Evolutionary conservation across 2,113 vertebrate genomes (phyloP).

Genomic region (Tympanuchus pallidicinctus): DNA sequence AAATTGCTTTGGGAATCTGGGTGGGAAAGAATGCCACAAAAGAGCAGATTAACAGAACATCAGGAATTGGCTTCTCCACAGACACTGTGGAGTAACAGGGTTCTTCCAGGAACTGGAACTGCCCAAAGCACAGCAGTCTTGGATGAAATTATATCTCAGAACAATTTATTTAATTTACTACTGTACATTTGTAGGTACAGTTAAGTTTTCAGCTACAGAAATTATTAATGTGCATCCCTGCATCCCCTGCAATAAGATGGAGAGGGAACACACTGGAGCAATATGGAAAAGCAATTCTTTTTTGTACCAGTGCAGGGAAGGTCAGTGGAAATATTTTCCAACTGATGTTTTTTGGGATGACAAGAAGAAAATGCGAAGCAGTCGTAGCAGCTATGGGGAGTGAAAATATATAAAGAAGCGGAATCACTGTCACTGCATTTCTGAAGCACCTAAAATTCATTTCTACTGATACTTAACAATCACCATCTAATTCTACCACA

Average conservation of each 20-base stretch:
- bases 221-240: background rate
- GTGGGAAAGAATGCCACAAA: rapidly evolving
- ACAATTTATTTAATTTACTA: background rate
- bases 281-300: background rate
- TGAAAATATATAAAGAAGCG: background rate
- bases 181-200: background rate
- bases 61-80: rapidly evolving
- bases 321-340: background rate
- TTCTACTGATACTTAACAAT: background rate
- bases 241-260: background rate
- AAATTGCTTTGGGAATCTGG: background rate
- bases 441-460: background rate
- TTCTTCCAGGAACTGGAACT: background rate
- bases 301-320: background rate
- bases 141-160: background rate
- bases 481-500: background rate
- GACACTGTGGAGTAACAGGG: background rate
- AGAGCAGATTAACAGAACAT: background rate
- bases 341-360: background rate
- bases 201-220: background rate
- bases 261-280: background rate
- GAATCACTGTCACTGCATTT: background rate
- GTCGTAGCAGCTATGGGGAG: background rate
- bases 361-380: background rate
- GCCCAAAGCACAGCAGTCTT: background rate